Base-by-base conservation (phyloP, 2,113 vertebrate species). In the Xenopus laevis region DNA sequence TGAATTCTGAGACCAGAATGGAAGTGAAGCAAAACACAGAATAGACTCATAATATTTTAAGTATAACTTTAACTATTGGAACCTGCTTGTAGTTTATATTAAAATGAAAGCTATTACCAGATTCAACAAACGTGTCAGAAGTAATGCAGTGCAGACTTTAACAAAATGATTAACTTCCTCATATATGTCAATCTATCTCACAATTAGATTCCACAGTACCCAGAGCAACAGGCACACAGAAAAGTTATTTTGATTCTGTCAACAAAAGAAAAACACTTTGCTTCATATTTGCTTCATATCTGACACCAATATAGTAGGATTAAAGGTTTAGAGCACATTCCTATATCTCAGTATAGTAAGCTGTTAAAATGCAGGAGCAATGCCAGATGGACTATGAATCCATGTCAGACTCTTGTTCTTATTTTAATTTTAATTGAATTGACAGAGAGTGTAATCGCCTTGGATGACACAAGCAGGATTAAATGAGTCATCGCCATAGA, bases 281-380 rank as follows among this genome's bases (percentile, higher is more conserved):
- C 47, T 6, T 30, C 45, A 13, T 65, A 23, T 18, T n/a, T n/a
- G n/a, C n/a, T n/a, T n/a, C n/a, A n/a, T n/a, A n/a, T n/a, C 23
- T 66, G 64, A 65, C 71, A 66, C 52, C 40, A 59, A 3, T 46
- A 45, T 47, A 46, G 63, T 46, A 47, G 53, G 63, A 74, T 65
- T 74, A 66, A 30, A n/a, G 33, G 40, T 66, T 66, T 74, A 74
- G 66, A 20, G 63, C 50, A 59, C 71, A 59, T 59, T 66, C 21
- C 45, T 47, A 74, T 66, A 47, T 66, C 55, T 59, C 18, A 74
- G 52, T 46, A 66, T 55, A 27, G 16, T 59, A 66, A 74, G 53
- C 71, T 59, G 71, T 53, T 66, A 58, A 74, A 74, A 40, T 59
- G 33, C 50, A 57, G 7, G 27, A 66, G 40, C 13, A 52, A 66